A percentile compares a stretch with the other conserved stretches of the same genome.
Conservation (phyloP, 2,888 invertebrate genomes). For the Polietes domitor region DNA sequence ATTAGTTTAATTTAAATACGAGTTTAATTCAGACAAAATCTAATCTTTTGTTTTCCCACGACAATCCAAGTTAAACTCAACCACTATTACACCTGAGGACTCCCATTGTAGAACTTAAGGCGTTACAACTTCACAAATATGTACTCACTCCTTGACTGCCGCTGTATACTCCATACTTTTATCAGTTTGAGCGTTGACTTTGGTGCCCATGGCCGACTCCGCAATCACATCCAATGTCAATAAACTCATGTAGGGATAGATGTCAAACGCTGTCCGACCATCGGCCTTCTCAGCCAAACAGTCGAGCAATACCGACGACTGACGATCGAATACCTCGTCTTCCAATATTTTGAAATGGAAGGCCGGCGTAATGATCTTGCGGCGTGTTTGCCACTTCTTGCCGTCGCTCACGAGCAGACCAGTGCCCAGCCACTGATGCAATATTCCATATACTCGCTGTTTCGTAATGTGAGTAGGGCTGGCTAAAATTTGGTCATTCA, state of each 20-base stretch:
- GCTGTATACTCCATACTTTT: conserved; percentile 86
- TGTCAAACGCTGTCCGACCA: conserved; percentile 81
- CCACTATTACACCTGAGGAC: no score
- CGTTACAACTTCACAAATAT: no score
- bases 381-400: conserved; percentile 84
- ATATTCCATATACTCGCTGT: conserved; percentile 72
- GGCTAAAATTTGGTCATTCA: conserved; percentile 80
- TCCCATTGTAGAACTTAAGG: no score
- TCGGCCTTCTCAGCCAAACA: conserved; percentile 82
- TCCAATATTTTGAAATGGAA: conserved; percentile 91
- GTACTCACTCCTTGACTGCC: conserved; percentile 84
- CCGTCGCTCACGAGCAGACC: conserved; percentile 77
- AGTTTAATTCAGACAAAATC: no score
- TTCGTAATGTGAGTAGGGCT: conserved; percentile 75
- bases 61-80: no score
- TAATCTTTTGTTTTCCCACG: no score
- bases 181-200: conserved; percentile 82
- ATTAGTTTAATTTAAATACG: no score
- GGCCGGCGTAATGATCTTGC: conserved; percentile 88
- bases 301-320: conserved; percentile 83
- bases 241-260: conserved; percentile 84
- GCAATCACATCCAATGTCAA: conserved; percentile 84
- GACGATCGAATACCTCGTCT: conserved; percentile 86
- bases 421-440: conserved; percentile 76
- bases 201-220: conserved; percentile 78